Percentiles rank a stretch among this genome's conserved stretches.
These are phyloP conservation scores for Diplazon laetatorius DNA, from an alignment of 2,888 invertebrate species.

Conservation along the genomic window DNA sequence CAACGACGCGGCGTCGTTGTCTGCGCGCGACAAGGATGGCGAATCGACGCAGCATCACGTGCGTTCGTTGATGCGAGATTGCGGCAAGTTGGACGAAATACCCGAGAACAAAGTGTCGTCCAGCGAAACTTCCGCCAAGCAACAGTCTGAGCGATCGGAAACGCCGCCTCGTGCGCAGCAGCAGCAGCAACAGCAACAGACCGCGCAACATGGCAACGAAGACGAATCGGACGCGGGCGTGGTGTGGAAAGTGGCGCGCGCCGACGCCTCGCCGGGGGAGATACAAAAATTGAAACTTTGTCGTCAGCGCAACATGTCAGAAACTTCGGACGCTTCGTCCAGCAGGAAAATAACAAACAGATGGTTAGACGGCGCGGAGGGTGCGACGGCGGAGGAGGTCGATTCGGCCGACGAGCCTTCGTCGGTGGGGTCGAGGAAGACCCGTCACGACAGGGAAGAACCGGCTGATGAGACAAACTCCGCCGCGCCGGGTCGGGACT, in stretches of 20 bases:
- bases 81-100: slow-evolving; percentile 62
- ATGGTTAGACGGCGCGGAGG: slow-evolving; percentile 78
- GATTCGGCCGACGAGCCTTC: slow-evolving; percentile 80
- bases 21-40: slow-evolving; percentile 68
- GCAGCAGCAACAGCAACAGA: slow-evolving; percentile 13
- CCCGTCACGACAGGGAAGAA: slow-evolving; percentile 62
- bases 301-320: slow-evolving; percentile 83
- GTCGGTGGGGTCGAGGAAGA: slow-evolving; percentile 71
- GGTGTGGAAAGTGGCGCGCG: slow-evolving; percentile 83
- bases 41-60: slow-evolving; percentile 63
- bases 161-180: too few species aligned
- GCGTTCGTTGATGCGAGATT: slow-evolving; percentile 58
- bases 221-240: slow-evolving; percentile 78
- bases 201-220: slow-evolving; percentile 41
- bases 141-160: too few species aligned
- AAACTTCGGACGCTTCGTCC: slow-evolving; percentile 78
- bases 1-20: slow-evolving; percentile 70
- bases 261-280: slow-evolving; percentile 84
- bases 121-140: slow-evolving; percentile 60
- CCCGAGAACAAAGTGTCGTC: slow-evolving; percentile 67
- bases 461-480: slow-evolving; percentile 73
- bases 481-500: slow-evolving; percentile 80
- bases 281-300: slow-evolving; percentile 87
- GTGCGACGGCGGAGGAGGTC: slow-evolving; percentile 80
- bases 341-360: slow-evolving; percentile 79